phyloP scores from a whole-genome alignment of 2,113 vertebrate genomes.

The Cavia aperea region DNA sequence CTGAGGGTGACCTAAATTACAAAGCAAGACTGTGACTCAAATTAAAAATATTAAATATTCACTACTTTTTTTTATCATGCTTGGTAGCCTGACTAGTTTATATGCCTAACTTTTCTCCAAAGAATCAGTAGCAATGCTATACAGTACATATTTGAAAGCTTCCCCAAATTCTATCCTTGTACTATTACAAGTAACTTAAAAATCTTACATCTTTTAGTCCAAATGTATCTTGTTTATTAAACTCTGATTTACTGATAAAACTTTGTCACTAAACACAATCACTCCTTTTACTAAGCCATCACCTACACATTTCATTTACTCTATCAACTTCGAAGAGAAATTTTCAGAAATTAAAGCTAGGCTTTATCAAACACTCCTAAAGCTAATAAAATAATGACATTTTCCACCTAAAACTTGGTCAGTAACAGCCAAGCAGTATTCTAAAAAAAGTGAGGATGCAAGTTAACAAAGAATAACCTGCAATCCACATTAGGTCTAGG shows the following conservation, averaged over 20 bases:
- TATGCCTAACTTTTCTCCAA: not conserved
- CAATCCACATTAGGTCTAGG: not conserved
- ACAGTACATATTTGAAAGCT: not conserved
- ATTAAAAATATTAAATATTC: not conserved
- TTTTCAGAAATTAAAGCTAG: constrained; percentile 27
- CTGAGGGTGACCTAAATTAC: not conserved
- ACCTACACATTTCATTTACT: constrained; percentile 3
- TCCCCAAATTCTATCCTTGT: not conserved
- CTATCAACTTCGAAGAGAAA: not conserved
- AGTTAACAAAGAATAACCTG: not conserved
- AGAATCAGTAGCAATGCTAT: not conserved
- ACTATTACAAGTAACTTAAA: not conserved
- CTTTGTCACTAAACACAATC: not conserved
- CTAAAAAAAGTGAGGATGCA: not conserved
- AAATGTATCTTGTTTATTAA: not conserved
- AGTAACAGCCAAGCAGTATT: constrained; percentile 4
- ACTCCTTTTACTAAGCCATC: constrained; percentile 12
- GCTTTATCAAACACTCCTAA: constrained; percentile 9
- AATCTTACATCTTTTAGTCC: not conserved
- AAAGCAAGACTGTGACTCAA: not conserved
- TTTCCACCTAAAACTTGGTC: constrained; percentile 4
- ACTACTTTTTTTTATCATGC: not conserved
- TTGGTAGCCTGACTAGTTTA: not conserved
- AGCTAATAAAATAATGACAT: constrained; percentile 13
- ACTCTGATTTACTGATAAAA: not conserved